Conservation (phyloP, 1,140 invertebrate species). For the Apis florea region DNA sequence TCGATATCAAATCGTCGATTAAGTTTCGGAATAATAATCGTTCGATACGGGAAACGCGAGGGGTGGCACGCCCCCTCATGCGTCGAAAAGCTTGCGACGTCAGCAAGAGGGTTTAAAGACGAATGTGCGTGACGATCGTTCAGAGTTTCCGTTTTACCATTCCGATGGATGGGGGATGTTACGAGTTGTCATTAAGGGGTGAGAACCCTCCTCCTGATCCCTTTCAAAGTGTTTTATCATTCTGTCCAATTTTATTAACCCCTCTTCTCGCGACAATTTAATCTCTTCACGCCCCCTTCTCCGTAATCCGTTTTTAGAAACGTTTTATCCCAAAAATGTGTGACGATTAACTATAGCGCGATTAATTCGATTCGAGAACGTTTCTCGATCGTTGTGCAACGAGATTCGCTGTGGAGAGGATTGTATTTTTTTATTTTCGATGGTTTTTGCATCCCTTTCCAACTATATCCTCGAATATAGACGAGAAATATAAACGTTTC, state of each 20-base stretch:
- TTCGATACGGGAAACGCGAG: not conserved
- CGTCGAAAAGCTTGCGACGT: not conserved
- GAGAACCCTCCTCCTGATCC: slow-evolving; percentile 17
- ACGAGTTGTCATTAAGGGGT: slow-evolving; percentile 19
- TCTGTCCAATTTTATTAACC: slow-evolving; percentile 14
- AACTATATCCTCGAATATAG: not conserved
- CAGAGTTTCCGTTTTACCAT: not conserved
- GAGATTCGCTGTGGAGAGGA: too few species aligned
- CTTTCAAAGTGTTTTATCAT: slow-evolving; percentile 7
- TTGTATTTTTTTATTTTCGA: too few species aligned
- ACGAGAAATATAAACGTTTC: not conserved
- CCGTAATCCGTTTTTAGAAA: not conserved
- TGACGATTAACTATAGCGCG: too few species aligned
- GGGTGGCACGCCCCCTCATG: not conserved
- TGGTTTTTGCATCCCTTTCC: too few species aligned
- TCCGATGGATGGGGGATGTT: not conserved
- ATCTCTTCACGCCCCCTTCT: not conserved
- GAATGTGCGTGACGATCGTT: slow-evolving; percentile 1
- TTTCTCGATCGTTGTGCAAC: too few species aligned
- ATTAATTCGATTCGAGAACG: too few species aligned
- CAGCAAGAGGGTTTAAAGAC: not conserved
- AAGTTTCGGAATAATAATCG: not conserved
- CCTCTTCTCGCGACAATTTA: too few species aligned
- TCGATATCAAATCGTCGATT: not conserved
- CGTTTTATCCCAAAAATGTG: too few species aligned